Conservation (phyloP, 2,888 invertebrate genomes). For the Frankliniella fusca region DNA sequence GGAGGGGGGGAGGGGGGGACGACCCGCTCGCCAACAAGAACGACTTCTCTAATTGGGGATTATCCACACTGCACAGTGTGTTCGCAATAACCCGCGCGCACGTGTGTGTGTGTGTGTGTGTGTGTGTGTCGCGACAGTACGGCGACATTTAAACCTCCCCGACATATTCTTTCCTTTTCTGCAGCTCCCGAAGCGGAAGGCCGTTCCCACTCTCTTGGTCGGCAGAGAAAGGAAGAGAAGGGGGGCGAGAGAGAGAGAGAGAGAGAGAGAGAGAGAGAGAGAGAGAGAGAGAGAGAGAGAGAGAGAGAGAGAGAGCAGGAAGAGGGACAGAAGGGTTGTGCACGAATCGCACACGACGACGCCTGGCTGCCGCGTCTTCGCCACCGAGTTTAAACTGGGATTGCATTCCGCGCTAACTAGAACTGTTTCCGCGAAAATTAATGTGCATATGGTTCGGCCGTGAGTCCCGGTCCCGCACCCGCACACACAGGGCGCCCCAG, state of each 20-base stretch:
- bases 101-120: too few species aligned
- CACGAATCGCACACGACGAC: too few species aligned
- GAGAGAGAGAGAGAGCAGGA: background rate
- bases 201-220: background rate
- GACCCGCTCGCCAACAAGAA: background rate
- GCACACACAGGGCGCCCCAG: background rate
- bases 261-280: constrained; percentile 1
- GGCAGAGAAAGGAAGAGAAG: background rate
- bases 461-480: background rate
- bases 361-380: too few species aligned
- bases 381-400: background rate
- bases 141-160: constrained; percentile 1
- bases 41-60: constrained; percentile 18
- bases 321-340: background rate
- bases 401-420: constrained; percentile 1
- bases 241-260: background rate
- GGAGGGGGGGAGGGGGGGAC: too few species aligned
- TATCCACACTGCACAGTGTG: constrained; percentile 2
- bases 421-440: background rate
- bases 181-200: background rate
- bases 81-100: background rate
- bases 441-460: background rate
- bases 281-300: background rate
- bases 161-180: background rate
- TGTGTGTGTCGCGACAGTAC: background rate